These are phyloP conservation scores for Zhuqinia jingwanae DNA, from an alignment of 2,888 invertebrate genomes.

Conservation along the genomic window DNA sequence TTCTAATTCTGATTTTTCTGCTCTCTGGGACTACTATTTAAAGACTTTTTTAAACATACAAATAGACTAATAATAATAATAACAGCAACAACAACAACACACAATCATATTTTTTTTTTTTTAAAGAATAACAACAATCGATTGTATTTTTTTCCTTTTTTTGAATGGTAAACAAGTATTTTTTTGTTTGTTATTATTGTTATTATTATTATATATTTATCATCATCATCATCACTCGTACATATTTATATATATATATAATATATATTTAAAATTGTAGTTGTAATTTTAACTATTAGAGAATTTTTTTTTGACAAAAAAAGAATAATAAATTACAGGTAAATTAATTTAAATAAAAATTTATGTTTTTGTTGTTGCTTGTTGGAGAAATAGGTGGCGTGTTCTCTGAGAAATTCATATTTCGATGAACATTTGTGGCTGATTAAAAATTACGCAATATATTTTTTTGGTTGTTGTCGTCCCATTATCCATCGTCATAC, in stretches of 20 bases:
- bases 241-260: not conserved
- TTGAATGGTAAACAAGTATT: slow-evolving; percentile 23
- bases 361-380: not conserved
- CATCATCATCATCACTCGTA: not conserved
- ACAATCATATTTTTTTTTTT: slow-evolving; percentile 39
- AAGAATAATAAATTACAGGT: not conserved
- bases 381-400: not conserved
- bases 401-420: too few relatives aligned
- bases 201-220: slow-evolving; percentile 31
- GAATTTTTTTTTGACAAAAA: not conserved
- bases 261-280: not conserved
- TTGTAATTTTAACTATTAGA: not conserved
- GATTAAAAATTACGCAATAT: not conserved
- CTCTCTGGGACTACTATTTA: too few relatives aligned
- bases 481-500: not conserved
- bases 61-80: slow-evolving; percentile 32
- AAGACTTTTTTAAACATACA: too few relatives aligned
- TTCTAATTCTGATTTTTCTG: too few relatives aligned
- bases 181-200: slow-evolving; percentile 28
- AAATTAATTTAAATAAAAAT: not conserved
- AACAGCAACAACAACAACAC: slow-evolving; percentile 33
- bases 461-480: not conserved
- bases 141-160: slow-evolving; percentile 41
- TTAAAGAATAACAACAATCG: slow-evolving; percentile 35
- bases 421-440: not conserved